Conservation (phyloP, 1,140 invertebrate genomes). For the Pectinophora gossypiella region DNA sequence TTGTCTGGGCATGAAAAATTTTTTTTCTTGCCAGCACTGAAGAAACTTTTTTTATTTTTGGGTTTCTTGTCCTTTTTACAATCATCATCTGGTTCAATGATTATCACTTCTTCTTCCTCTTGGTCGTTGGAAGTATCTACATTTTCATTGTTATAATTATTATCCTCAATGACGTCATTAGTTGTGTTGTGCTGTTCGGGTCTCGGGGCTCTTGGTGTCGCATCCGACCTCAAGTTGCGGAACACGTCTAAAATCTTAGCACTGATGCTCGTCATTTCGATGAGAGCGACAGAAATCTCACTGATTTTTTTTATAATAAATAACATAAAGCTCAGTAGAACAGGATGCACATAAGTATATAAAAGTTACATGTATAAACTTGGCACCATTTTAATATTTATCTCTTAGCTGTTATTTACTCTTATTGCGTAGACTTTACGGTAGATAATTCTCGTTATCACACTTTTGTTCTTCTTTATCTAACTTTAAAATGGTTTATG, state of each 20-base stretch:
- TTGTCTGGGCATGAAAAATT: slow-evolving; percentile 13
- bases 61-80: slow-evolving; percentile 36
- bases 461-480: too few relatives aligned
- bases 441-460: too few relatives aligned
- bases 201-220: slow-evolving; percentile 46
- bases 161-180: slow-evolving; percentile 9
- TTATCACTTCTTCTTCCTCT: slow-evolving; percentile 23
- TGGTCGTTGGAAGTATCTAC: too few relatives aligned
- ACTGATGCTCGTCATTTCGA: slow-evolving; percentile 36
- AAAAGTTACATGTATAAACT: too few relatives aligned
- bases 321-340: too few relatives aligned
- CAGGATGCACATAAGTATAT: too few relatives aligned
- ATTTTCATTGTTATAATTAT: slow-evolving; percentile 17
- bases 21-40: slow-evolving; percentile 16
- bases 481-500: too few relatives aligned
- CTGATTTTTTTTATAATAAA: too few relatives aligned
- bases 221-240: slow-evolving; percentile 53
- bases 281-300: too few relatives aligned
- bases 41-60: slow-evolving; percentile 29
- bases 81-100: slow-evolving; percentile 32
- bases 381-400: too few relatives aligned
- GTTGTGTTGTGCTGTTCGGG: slow-evolving; percentile 7
- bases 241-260: slow-evolving; percentile 47
- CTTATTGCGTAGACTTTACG: too few relatives aligned
- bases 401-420: too few relatives aligned